Conservation (phyloP, 2,113 vertebrate genomes). For the Melospiza georgiana region DNA sequence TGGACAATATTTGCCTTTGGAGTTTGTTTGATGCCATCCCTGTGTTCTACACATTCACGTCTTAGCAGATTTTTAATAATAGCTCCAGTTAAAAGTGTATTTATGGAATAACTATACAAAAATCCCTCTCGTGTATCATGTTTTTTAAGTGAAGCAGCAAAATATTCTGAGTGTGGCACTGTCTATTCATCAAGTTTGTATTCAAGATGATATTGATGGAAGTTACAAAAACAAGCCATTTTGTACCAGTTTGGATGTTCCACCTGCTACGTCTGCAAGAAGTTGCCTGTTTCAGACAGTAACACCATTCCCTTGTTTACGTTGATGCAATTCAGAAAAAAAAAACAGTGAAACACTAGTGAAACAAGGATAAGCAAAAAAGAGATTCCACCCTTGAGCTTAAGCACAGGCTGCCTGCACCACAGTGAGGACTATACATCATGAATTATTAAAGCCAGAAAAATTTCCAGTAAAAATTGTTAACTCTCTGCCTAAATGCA, state of each 20-base stretch:
- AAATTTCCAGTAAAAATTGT: background rate
- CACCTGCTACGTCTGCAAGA: background rate
- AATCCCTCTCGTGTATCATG: background rate
- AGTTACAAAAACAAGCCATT: background rate
- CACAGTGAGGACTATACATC: background rate
- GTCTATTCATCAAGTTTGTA: background rate
- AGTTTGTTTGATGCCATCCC: background rate
- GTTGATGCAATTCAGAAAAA: background rate
- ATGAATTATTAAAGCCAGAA: background rate
- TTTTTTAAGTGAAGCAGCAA: background rate
- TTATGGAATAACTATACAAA: background rate
- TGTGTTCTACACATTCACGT: background rate
- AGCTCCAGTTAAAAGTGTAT: background rate
- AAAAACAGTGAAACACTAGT: background rate
- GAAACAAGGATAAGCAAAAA: background rate
- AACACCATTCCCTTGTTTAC: background rate
- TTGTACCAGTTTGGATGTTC: background rate
- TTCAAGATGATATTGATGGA: background rate
- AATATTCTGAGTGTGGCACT: background rate
- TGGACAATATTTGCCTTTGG: background rate
- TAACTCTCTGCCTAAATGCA: background rate
- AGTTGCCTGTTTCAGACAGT: background rate
- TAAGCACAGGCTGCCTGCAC: background rate
- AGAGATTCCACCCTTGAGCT: background rate
- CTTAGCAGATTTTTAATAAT: background rate